Evolutionary conservation across 2,888 invertebrate genomes (phyloP), one percentile per base, ranked within the genome.

Genomic region (Eupithecia pulchellata): DNA sequence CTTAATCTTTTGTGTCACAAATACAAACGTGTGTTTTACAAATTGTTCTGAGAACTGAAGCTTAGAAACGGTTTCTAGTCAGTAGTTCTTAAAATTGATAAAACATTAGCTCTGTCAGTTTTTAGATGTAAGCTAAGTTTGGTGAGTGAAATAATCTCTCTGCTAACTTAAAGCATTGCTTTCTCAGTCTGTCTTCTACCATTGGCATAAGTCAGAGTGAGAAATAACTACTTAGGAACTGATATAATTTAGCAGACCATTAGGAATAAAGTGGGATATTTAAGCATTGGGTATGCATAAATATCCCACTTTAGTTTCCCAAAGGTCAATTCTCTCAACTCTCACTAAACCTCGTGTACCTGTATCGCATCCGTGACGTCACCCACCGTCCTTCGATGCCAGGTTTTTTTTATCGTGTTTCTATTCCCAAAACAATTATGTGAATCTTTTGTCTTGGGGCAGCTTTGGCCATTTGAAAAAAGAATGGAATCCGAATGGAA

Each of bases 331-430:
- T 74, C 82, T 66, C 75, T 74, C 64, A 55, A 84, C 84, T 87
- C 82, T 77, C 82, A 75, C 76, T 77, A 76, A 76, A 82, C 78
- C 71, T 65, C 14, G 66, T 63, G 84, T 89, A 89, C 89, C 89
- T 88, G 84, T 78, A 72, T 77, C 76, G 81, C 82, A 81, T 80
- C 79, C 74, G 77, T 91, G 89, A 91, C 92, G 91, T 91, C 91
- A 92, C 71, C 86, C 91, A 92, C 71, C 86, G 88, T 86, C 91
- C 91, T 91, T 91, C 89, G 84, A 91, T 91, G 82, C 91, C 91
- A 82, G 84, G 87, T 86, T 86, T 88, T 86, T 87, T 85, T 81
- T 79, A 75, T 67, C 65, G 77, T 75, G 80, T 83, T 86, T 84
- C 83, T 82, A 81, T 81, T 81, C 86, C 87, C 86, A 80, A 89